phyloP scores from a whole-genome alignment of 2,888 invertebrate genomes.

The Agriopis aurantiaria region DNA sequence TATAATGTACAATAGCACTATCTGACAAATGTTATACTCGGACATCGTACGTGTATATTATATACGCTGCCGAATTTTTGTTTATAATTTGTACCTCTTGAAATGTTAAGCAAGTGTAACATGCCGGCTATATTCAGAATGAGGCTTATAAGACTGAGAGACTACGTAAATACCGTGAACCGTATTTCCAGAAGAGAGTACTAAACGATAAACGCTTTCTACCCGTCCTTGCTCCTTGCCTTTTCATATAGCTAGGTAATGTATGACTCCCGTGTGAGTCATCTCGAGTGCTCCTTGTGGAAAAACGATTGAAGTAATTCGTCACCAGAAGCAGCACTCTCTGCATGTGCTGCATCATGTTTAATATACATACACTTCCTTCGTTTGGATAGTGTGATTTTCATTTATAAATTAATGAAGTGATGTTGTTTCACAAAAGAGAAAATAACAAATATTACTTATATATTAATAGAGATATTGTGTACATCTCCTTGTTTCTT shows the following conservation, averaged over 20 bases:
- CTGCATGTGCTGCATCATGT: slow-evolving; percentile 7
- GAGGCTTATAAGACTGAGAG: slow-evolving; percentile 84
- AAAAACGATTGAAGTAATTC: slow-evolving; percentile 69
- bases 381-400: slow-evolving; percentile 11
- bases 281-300: slow-evolving; percentile 68
- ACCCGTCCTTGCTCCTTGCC: slow-evolving; percentile 86
- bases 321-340: slow-evolving; percentile 24
- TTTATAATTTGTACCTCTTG: slow-evolving; percentile 45
- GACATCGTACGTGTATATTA: slow-evolving; percentile 36
- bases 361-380: slow-evolving; percentile 12
- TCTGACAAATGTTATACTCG: slow-evolving; percentile 57
- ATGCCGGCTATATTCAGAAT: slow-evolving; percentile 71
- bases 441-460: slow-evolving; percentile 13
- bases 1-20: slow-evolving; percentile 67
- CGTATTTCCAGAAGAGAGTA: slow-evolving; percentile 79
- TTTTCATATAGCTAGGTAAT: slow-evolving; percentile 83
- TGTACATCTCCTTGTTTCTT: slow-evolving; percentile 48
- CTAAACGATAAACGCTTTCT: slow-evolving; percentile 81
- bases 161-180: slow-evolving; percentile 81
- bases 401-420: slow-evolving; percentile 31
- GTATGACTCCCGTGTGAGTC: slow-evolving; percentile 67
- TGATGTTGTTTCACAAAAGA: slow-evolving; percentile 38
- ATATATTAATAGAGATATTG: slow-evolving; percentile 42
- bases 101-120: slow-evolving; percentile 54
- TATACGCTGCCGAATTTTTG: slow-evolving; percentile 33